phyloP scores from a whole-genome alignment of 2,797 vertebrate species.

The Lepilemur septentrionalis region DNA sequence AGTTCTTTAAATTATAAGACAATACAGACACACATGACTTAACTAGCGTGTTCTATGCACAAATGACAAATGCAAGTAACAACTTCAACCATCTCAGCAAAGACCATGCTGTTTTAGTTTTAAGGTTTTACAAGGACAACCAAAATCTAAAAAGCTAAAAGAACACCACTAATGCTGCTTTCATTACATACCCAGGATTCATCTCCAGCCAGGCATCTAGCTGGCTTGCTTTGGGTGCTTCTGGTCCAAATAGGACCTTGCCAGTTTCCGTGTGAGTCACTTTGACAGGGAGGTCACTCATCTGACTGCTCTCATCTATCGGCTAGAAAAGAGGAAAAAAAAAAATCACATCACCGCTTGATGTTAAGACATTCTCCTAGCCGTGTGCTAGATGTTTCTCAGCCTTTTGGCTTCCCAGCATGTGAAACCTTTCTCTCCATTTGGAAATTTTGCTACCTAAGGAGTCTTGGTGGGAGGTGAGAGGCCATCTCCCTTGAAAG shows the following conservation, averaged over 20 bases:
- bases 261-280: conserved; percentile 98
- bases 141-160: neutral
- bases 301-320: conserved; percentile 98
- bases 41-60: neutral
- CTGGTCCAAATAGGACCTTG: conserved; percentile 96
- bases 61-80: neutral
- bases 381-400: neutral
- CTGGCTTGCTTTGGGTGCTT: conserved; percentile 98
- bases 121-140: neutral
- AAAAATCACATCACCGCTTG: neutral
- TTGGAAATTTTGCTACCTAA: neutral
- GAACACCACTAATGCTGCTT: neutral
- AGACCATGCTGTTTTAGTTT: neutral
- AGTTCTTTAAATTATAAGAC: neutral
- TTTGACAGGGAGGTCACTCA: conserved; percentile 99
- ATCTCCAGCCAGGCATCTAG: conserved; percentile 99
- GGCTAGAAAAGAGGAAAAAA: conserved; percentile 85
- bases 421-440: neutral
- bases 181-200: conserved; percentile 94
- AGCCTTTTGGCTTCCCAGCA: neutral
- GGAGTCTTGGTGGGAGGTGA: neutral
- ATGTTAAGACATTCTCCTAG: neutral
- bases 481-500: neutral
- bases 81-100: neutral
- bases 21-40: neutral